Evolutionary conservation across 2,888 invertebrate species (phyloP).

Genomic region (Trichopoda pennipes): DNA sequence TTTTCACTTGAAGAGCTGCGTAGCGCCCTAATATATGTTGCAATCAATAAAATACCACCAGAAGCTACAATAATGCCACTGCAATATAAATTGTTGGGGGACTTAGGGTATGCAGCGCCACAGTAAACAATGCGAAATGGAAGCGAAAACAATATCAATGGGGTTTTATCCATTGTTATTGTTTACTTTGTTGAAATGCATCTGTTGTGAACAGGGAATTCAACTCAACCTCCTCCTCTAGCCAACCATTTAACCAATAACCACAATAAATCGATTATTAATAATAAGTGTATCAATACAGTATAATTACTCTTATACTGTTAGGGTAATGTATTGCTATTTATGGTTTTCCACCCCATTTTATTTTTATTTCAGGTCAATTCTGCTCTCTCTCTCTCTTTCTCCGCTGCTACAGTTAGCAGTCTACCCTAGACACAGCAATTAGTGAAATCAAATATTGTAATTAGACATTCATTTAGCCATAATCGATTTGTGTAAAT

Average conservation of each 20-base stretch:
- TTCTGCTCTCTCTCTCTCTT: background rate
- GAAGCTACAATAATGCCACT: background rate
- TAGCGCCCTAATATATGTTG: too few species aligned
- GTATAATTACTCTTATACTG: conserved; percentile 2
- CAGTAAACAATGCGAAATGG: background rate
- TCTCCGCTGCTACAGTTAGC: too few species aligned
- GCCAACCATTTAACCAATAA: conserved; percentile 29
- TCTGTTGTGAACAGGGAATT: conserved; percentile 34
- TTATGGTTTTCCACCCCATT: background rate
- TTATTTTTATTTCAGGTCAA: background rate
- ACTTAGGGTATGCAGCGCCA: background rate
- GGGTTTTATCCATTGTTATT: conserved; percentile 21
- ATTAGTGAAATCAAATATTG: conserved; percentile 42
- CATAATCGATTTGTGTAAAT: background rate
- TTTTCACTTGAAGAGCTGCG: too few species aligned
- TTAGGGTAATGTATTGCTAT: background rate
- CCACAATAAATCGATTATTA: conserved; percentile 61
- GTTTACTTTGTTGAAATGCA: conserved; percentile 29
- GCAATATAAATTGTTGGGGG: background rate
- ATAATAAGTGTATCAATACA: conserved; percentile 39
- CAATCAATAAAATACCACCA: conserved; percentile 7
- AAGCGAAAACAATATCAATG: conserved; percentile 12
- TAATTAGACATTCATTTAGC: conserved; percentile 21
- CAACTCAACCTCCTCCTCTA: background rate
- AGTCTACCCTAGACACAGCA: conserved; percentile 2